Percentiles rank a stretch among this genome's conserved stretches.
These are phyloP conservation scores for Melanerpes aurifrons DNA, from an alignment of 2,113 vertebrate species.

Conservation along the genomic window DNA sequence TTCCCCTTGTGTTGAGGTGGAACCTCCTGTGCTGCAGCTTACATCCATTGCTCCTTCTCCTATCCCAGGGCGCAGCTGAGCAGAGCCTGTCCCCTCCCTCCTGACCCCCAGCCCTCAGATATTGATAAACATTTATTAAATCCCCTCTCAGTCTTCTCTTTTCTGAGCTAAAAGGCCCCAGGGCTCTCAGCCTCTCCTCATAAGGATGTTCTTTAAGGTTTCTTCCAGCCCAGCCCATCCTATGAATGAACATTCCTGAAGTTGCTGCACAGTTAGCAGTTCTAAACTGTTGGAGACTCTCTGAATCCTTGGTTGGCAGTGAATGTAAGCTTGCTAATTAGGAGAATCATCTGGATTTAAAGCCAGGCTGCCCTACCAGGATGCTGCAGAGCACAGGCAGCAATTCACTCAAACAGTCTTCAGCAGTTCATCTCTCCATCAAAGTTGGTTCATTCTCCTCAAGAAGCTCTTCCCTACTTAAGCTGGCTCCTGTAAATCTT, in stretches of 20 bases:
- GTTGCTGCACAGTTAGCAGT: not conserved
- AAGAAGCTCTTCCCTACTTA: constrained; percentile 23
- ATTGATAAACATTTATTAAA: too few species aligned
- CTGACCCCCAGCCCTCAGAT: too few species aligned
- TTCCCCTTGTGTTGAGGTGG: too few species aligned
- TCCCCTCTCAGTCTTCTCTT: too few species aligned
- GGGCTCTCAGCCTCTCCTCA: too few species aligned
- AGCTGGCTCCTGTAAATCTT: not conserved
- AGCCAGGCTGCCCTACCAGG: constrained; percentile 18
- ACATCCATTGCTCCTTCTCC: too few species aligned
- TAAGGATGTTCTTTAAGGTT: too few species aligned
- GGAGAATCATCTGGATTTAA: constrained; percentile 30
- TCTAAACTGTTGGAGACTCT: constrained; percentile 1
- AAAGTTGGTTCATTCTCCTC: constrained; percentile 5
- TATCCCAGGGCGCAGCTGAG: too few species aligned
- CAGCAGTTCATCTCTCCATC: constrained; percentile 4
- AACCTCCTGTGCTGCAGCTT: too few species aligned
- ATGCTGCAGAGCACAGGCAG: not conserved
- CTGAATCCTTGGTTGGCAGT: not conserved
- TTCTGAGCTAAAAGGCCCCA: too few species aligned
- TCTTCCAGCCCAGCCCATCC: too few species aligned
- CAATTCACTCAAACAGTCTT: not conserved
- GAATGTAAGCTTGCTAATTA: constrained; percentile 37
- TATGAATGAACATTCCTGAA: not conserved
- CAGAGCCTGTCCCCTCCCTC: too few species aligned